Conservation (phyloP, 2,888 invertebrate species). For the Zhuqinia jingwanae region DNA sequence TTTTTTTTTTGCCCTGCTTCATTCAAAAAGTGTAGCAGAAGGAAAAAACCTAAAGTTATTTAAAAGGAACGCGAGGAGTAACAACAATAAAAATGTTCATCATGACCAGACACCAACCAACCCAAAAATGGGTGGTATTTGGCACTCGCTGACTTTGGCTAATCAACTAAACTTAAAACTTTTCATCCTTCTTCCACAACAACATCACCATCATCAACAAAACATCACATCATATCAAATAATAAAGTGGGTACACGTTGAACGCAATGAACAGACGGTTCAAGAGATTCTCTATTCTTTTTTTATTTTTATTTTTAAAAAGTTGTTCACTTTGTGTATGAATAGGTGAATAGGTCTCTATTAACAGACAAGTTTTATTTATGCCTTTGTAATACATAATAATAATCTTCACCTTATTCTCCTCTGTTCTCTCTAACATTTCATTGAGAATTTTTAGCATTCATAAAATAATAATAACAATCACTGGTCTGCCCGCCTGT, state of each 20-base stretch:
- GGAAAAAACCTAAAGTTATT: background rate
- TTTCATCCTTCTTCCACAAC: slow-evolving; percentile 53
- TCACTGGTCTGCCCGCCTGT: no score
- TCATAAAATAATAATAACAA: slow-evolving; percentile 6
- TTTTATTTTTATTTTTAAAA: no score
- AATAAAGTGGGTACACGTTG: background rate
- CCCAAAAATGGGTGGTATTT: slow-evolving; percentile 74
- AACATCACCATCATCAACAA: slow-evolving; percentile 36
- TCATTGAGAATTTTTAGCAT: slow-evolving; percentile 38
- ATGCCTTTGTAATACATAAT: background rate
- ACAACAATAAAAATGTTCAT: slow-evolving; percentile 38
- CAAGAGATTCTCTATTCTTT: background rate
- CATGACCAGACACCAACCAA: slow-evolving; percentile 57
- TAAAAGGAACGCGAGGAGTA: slow-evolving; percentile 1
- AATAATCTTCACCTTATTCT: slow-evolving; percentile 26
- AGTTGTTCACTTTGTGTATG: no score
- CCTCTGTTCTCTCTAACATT: background rate
- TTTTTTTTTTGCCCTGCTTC: slow-evolving; percentile 4
- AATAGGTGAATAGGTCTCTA: no score
- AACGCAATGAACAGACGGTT: background rate
- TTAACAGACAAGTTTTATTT: background rate
- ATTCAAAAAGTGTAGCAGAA: slow-evolving; percentile 48
- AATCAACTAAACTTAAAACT: slow-evolving; percentile 65
- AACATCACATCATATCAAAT: background rate
- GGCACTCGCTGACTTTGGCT: slow-evolving; percentile 68